Percentiles rank a stretch among this genome's conserved stretches.
Conservation (phyloP, 1,140 invertebrate species). For the Ceratina australensis region DNA sequence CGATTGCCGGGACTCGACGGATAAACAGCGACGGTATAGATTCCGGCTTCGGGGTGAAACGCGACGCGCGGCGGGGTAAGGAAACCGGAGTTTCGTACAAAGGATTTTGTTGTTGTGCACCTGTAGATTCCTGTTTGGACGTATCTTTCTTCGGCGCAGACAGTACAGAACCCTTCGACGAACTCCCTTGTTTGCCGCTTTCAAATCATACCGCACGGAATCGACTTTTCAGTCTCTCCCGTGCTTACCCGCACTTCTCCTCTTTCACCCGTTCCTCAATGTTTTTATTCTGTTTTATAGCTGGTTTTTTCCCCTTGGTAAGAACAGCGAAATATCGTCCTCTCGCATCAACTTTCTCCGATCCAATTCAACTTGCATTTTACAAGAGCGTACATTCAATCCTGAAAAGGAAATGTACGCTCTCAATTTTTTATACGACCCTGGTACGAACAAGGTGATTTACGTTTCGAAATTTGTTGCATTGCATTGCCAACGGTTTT, state of each 20-base stretch:
- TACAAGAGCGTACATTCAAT: background rate
- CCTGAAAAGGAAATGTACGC: background rate
- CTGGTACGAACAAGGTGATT: no score
- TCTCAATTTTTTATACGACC: no score
- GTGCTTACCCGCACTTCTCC: background rate
- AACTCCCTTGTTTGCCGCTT: slow-evolving; percentile 18
- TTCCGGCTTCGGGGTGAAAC: slow-evolving; percentile 2
- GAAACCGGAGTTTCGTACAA: slow-evolving; percentile 11
- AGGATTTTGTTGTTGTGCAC: slow-evolving; percentile 30
- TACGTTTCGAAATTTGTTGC: no score
- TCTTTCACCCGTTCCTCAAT: background rate
- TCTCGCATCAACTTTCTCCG: background rate
- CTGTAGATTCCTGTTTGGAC: slow-evolving; percentile 35
- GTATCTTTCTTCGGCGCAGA: background rate
- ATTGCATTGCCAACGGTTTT: no score
- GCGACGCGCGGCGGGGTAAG: background rate
- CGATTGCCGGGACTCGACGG: background rate
- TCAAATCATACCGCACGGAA: slow-evolving; percentile 11
- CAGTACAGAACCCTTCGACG: slow-evolving; percentile 1
- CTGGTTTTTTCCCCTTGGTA: background rate
- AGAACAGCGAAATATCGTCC: background rate
- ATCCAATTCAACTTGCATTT: background rate
- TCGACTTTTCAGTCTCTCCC: slow-evolving; percentile 1
- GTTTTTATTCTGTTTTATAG: slow-evolving; percentile 9
- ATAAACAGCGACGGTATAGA: slow-evolving; percentile 6